Conservation (phyloP, 2,888 invertebrate genomes). For the Drosophila nr. medialis region DNA sequence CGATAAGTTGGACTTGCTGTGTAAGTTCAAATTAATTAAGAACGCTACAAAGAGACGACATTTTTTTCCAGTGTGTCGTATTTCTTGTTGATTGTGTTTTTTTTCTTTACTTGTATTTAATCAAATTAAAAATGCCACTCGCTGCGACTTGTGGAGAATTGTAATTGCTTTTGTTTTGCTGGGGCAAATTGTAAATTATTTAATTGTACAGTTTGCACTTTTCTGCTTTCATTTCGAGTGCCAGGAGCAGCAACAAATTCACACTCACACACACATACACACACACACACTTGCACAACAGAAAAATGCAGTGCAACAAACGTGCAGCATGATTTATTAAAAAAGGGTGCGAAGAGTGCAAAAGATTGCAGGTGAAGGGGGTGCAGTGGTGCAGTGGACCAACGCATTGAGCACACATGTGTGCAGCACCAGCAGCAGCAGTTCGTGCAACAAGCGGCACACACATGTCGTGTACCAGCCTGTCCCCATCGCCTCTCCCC, state of each 20-base stretch:
- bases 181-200: conserved; percentile 70
- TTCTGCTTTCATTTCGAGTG: conserved; percentile 56
- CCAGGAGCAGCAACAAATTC: conserved; percentile 48
- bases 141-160: conserved; percentile 57
- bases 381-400: conserved; percentile 20
- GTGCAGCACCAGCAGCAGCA: conserved; percentile 51
- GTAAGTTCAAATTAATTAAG: not conserved
- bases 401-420: conserved; percentile 63
- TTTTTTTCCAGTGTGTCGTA: not conserved
- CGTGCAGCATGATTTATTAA: conserved; percentile 70
- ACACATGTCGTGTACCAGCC: conserved; percentile 36
- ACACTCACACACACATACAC: not conserved
- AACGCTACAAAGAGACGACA: not conserved
- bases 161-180: conserved; percentile 36
- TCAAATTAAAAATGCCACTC: conserved; percentile 73
- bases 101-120: conserved; percentile 52
- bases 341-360: conserved; percentile 23
- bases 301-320: conserved; percentile 59
- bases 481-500: not conserved
- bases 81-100: conserved; percentile 6
- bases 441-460: conserved; percentile 51
- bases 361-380: conserved; percentile 17
- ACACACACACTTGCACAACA: not conserved
- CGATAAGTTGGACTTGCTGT: not conserved
- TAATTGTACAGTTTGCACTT: conserved; percentile 66